Percentiles rank a stretch among this genome's conserved stretches.
Conservation (phyloP, 2,113 vertebrate species). For the Uria lomvia region DNA sequence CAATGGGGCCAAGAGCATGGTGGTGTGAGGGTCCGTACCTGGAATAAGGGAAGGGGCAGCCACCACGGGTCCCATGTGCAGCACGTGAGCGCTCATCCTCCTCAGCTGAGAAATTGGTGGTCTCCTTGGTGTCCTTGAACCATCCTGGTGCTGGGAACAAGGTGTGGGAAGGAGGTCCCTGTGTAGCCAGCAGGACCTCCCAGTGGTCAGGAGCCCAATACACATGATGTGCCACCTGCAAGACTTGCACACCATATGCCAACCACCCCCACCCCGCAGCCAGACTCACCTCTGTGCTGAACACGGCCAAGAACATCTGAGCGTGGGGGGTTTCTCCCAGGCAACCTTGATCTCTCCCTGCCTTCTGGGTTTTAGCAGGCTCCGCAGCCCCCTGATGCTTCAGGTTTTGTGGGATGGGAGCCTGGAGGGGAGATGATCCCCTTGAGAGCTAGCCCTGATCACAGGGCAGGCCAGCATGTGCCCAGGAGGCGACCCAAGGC, state of each 20-base stretch:
- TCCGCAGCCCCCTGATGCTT: not conserved
- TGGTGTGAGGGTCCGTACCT: not conserved
- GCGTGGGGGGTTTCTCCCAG: not conserved
- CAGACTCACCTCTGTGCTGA: not conserved
- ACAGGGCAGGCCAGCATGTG: not conserved
- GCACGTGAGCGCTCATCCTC: not conserved
- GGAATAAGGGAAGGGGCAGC: not conserved
- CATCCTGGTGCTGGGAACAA: not conserved
- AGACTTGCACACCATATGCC: not conserved
- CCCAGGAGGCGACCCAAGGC: not conserved
- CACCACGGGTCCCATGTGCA: not conserved
- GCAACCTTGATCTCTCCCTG: not conserved
- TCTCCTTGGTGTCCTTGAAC: not conserved
- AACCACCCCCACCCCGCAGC: accelerated
- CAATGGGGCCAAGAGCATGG: accelerated
- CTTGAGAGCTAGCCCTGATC: not conserved
- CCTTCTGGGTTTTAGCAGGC: not conserved
- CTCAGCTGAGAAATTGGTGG: not conserved
- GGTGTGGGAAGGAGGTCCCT: not conserved
- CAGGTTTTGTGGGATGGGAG: not conserved
- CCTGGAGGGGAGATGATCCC: not conserved
- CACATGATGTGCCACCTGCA: not conserved
- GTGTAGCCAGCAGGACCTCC: not conserved
- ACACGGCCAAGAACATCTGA: not conserved
- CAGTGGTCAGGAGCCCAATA: not conserved